phyloP scores from a whole-genome alignment of 2,888 invertebrate genomes.

The Metacarcinus magister region DNA sequence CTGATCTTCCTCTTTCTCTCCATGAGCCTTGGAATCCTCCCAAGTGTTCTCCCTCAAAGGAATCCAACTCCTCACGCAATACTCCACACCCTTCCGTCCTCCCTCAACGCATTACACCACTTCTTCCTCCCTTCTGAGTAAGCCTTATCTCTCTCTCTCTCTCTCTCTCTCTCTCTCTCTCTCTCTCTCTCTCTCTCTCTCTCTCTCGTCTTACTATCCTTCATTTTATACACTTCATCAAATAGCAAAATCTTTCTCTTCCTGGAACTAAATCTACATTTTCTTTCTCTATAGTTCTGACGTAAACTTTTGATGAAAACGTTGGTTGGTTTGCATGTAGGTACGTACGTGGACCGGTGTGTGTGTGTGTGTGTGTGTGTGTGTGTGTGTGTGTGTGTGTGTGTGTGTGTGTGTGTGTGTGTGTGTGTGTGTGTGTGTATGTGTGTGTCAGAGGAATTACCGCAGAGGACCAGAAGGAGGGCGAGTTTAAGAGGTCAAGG shows the following conservation, averaged over 20 bases:
- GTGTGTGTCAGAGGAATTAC: not conserved
- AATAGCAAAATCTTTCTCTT: not conserved
- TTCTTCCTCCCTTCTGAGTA: not conserved
- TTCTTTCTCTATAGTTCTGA: not conserved
- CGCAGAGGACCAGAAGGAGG: not conserved
- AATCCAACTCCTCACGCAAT: not conserved
- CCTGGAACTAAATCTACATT: not conserved
- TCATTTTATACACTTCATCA: not conserved
- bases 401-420: conserved; percentile 22
- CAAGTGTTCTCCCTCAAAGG: not conserved
- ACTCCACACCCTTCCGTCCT: not conserved
- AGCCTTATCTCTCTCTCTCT: conserved; percentile 28
- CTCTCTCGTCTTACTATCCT: not conserved
- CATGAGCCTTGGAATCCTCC: not conserved
- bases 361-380: conserved; percentile 46
- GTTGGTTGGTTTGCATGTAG: not conserved
- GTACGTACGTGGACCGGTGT: conserved; percentile 10
- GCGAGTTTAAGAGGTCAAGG: not conserved
- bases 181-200: conserved; percentile 31
- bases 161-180: conserved; percentile 35
- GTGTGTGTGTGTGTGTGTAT: conserved; percentile 7
- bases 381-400: conserved; percentile 39
- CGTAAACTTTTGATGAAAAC: not conserved
- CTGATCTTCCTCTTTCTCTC: not conserved
- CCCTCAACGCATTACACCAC: not conserved